Conservation (phyloP, 2,113 vertebrate species). For the Ictalurus punctatus region DNA sequence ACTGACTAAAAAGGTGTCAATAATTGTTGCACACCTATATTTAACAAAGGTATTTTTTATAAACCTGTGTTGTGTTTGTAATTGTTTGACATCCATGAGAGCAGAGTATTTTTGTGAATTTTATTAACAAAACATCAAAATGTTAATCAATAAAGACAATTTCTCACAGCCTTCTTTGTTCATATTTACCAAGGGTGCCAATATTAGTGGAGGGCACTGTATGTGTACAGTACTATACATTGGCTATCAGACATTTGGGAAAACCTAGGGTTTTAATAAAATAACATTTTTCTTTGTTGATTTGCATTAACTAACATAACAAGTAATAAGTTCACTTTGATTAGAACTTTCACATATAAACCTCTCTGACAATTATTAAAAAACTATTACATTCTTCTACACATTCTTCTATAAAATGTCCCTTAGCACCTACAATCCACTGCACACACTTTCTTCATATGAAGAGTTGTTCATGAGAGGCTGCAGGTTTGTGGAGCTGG, state of each 20-base stretch:
- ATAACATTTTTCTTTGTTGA: neutral
- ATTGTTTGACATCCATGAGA: no score
- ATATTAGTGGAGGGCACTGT: no score
- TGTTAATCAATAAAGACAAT: no score
- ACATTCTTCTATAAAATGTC: neutral
- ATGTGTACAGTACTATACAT: neutral
- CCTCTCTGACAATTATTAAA: neutral
- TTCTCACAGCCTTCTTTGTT: no score
- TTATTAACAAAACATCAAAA: no score
- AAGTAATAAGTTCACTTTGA: neutral
- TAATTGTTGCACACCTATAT: no score
- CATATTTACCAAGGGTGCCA: no score
- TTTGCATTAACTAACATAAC: neutral
- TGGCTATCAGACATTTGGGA: neutral
- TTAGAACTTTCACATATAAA: neutral
- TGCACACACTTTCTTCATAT: neutral
- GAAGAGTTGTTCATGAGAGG: neutral
- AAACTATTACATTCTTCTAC: neutral
- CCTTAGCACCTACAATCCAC: no score
- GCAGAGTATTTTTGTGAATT: no score
- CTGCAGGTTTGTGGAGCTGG: constrained; percentile 7
- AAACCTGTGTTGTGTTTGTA: no score
- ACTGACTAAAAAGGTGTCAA: no score
- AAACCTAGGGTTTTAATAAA: neutral
- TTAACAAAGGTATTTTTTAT: no score